Conservation (phyloP, 2,888 invertebrate species). For the Meganola albula region DNA sequence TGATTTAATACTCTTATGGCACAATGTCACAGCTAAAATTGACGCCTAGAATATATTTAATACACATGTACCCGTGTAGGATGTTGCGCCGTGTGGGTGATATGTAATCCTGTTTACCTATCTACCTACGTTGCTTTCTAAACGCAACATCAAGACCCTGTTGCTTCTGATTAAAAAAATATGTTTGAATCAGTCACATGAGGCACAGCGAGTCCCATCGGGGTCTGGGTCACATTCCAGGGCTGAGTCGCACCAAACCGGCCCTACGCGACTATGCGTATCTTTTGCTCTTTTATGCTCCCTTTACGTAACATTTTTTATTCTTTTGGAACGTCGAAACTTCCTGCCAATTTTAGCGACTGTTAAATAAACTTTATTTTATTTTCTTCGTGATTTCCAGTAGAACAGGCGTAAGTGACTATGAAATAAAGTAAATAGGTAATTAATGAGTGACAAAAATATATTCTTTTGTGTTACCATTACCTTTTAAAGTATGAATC, state of each 20-base stretch:
- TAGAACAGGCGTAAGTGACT: no score
- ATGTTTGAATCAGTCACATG: constrained; percentile 50
- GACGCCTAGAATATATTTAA: constrained; percentile 23
- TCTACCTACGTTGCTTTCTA: constrained; percentile 68
- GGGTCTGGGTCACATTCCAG: constrained; percentile 75
- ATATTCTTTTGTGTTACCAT: no score
- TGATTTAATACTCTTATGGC: constrained; percentile 10
- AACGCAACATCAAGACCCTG: constrained; percentile 34
- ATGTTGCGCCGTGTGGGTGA: constrained; percentile 44
- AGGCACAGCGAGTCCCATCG: constrained; percentile 64
- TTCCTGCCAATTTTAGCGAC: no score
- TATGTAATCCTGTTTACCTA: constrained; percentile 56
- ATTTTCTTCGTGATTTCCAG: no score
- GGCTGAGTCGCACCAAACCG: constrained; percentile 47
- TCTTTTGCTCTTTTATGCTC: constrained; percentile 31
- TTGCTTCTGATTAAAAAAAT: constrained; percentile 34
- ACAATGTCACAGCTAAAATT: constrained; percentile 16
- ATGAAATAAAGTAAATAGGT: no score
- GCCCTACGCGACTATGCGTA: constrained; percentile 35
- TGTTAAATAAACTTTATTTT: no score
- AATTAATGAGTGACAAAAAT: no score
- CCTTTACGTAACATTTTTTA: constrained; percentile 42
- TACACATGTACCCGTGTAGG: constrained; percentile 30
- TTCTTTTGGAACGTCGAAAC: constrained; percentile 22
- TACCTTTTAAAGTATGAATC: no score